A percentile compares a stretch with the other conserved stretches of the same genome.
phyloP scores from a whole-genome alignment of 2,888 invertebrate genomes.

The Macrosoma leucophasiata region DNA sequence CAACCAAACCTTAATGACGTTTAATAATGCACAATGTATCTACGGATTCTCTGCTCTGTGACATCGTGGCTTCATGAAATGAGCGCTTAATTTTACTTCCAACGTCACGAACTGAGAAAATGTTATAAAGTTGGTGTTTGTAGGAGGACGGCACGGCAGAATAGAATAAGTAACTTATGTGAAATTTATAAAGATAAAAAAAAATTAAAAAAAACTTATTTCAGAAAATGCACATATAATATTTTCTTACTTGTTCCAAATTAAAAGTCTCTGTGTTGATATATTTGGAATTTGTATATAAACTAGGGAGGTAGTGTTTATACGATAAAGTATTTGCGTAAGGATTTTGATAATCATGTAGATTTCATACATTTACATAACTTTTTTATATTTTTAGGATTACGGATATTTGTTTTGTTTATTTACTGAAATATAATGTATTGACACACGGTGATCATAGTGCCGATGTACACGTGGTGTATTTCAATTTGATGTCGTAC shows the following conservation, averaged over 20 bases:
- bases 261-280: conserved; percentile 27
- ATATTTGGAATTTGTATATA: conserved; percentile 30
- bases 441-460: background rate
- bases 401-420: conserved; percentile 32
- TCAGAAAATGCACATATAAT: conserved; percentile 35
- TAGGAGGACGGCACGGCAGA: too few relatives aligned
- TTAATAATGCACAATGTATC: too few relatives aligned
- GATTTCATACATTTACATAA: conserved; percentile 45
- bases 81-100: conserved; percentile 10
- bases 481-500: conserved; percentile 21
- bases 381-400: conserved; percentile 36
- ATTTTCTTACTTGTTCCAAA: conserved; percentile 36
- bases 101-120: too few relatives aligned
- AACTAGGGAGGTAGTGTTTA: conserved; percentile 9
- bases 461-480: too few relatives aligned
- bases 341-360: conserved; percentile 42
- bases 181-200: conserved; percentile 24
- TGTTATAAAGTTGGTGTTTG: too few relatives aligned
- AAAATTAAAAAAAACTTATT: conserved; percentile 28
- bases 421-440: background rate
- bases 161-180: conserved; percentile 6
- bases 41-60: too few relatives aligned
- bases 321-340: conserved; percentile 32
- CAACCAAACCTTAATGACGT: too few relatives aligned
- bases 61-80: conserved; percentile 7